These are phyloP conservation scores for Dexiosoma caninum DNA, from an alignment of 2,888 invertebrate genomes.

Conservation along the genomic window DNA sequence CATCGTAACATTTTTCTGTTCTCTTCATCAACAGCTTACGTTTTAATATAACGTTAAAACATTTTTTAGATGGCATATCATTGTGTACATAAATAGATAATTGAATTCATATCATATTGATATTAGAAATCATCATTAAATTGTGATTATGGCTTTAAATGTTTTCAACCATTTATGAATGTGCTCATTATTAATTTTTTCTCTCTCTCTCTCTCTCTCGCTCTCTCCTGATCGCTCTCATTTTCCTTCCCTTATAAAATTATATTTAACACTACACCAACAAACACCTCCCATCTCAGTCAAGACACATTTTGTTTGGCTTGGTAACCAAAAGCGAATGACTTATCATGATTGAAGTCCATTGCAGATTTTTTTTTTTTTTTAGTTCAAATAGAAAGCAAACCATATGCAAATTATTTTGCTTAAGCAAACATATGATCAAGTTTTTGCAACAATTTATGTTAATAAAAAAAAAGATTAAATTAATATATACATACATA, in stretches of 20 bases:
- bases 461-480: no score
- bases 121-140: constrained; percentile 24
- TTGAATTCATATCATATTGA: constrained; percentile 20
- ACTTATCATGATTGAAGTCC: not conserved
- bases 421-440: no score
- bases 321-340: not conserved
- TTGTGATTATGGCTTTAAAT: constrained; percentile 55
- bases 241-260: not conserved
- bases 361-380: not conserved
- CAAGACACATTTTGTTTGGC: not conserved
- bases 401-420: no score
- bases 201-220: not conserved
- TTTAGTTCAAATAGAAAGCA: no score
- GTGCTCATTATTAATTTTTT: constrained; percentile 36
- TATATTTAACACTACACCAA: not conserved
- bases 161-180: constrained; percentile 49
- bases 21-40: no score
- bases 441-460: no score
- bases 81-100: constrained; percentile 4
- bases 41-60: not conserved
- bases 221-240: constrained; percentile 27
- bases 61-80: not conserved
- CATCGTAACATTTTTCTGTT: no score
- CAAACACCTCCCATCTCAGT: not conserved
- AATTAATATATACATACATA: no score